These are phyloP conservation scores for Agrochola litura DNA, from an alignment of 2,888 invertebrate genomes.

Conservation along the genomic window DNA sequence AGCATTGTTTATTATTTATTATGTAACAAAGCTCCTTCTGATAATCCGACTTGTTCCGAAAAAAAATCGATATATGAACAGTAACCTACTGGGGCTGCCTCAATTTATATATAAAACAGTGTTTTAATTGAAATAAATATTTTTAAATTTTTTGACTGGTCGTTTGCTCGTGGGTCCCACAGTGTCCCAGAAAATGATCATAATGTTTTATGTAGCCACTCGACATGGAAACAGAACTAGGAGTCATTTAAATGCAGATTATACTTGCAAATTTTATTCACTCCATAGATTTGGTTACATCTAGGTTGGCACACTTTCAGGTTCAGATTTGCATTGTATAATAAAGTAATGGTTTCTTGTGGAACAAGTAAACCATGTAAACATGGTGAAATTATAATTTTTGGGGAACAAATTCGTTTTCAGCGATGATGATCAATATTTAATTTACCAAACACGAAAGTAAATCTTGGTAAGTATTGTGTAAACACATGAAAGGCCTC, in stretches of 20 bases:
- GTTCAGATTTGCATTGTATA: not conserved
- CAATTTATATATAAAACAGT: too few relatives aligned
- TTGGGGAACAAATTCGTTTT: not conserved
- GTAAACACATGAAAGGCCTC: conserved; percentile 7
- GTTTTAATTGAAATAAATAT: too few relatives aligned
- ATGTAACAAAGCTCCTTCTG: not conserved
- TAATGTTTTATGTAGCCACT: not conserved
- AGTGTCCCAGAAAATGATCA: not conserved
- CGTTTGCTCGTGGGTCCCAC: not conserved
- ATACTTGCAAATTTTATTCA: not conserved
- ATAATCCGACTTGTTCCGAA: not conserved
- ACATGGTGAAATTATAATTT: not conserved
- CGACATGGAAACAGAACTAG: not conserved
- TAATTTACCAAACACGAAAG: conserved; percentile 5
- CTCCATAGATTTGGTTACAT: conserved; percentile 11
- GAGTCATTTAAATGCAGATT: not conserved
- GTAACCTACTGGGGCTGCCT: too few relatives aligned
- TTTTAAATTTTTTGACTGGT: not conserved
- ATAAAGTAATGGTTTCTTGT: not conserved
- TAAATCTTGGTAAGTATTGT: conserved; percentile 1
- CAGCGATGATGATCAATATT: not conserved
- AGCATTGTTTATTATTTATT: conserved; percentile 12
- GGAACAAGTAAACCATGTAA: not conserved
- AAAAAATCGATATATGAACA: not conserved
- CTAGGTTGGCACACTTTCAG: not conserved